Base-by-base conservation (phyloP, 2,888 invertebrate species). In the Lucinisca nassula region DNA sequence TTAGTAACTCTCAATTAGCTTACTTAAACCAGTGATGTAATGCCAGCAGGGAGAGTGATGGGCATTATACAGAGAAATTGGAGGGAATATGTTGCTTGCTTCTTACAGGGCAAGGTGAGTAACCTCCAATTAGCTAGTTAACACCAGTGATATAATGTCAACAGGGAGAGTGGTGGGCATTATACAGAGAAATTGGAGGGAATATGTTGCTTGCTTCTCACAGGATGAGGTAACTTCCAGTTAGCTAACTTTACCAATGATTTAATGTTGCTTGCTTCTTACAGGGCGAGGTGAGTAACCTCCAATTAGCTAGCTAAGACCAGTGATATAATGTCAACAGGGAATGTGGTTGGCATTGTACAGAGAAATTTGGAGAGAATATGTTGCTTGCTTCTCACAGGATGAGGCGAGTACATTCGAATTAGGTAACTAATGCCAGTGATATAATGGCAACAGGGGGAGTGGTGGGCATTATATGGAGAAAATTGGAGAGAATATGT, bases 331-430 rank as follows among this genome's bases (percentile, higher is more conserved):
- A 92, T 95, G 91, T 95, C 95, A 3, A 95, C 95, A 58, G 96
- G 95, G 21, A 88, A 87, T 49, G 93, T 96, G n/a, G 95, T 96
- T 35, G 96, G 95, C 2, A 92, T 96, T 24, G 70, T 93, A 61
- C 95, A 95, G 90, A 92, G 95, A 49, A 94, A 93, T 93, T 85
- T 96, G 96, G 96, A 92, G n/a, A n/a, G n/a, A n/a, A n/a, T n/a
- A n/a, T n/a, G n/a, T n/a, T n/a, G n/a, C n/a, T n/a, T n/a, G n/a
- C n/a, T n/a, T n/a, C n/a, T n/a, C n/a, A n/a, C n/a, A n/a, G n/a
- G n/a, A n/a, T n/a, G n/a, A 95, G 76, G 95, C n/a, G n/a, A n/a
- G n/a, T n/a, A n/a, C n/a, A n/a, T n/a, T n/a, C n/a, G n/a, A n/a
- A n/a, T n/a, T n/a, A n/a, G n/a, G n/a, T n/a, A n/a, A n/a, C n/a